These are phyloP conservation scores for Cataglyphis livida DNA, from an alignment of 2,888 invertebrate species.

Conservation along the genomic window DNA sequence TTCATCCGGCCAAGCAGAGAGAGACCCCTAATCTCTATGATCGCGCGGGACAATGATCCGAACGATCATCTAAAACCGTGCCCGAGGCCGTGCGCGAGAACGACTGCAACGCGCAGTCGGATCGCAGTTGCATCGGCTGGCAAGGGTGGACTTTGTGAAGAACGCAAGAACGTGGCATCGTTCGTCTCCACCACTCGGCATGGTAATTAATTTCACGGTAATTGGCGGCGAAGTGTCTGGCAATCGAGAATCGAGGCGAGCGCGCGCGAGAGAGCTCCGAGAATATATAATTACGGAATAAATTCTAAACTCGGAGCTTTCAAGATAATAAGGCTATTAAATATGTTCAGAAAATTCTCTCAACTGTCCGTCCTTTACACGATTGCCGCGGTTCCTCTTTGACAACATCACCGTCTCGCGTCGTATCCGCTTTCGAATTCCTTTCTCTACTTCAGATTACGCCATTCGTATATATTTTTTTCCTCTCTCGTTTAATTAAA, in stretches of 20 bases:
- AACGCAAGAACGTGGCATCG: constrained; percentile 66
- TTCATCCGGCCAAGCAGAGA: constrained; percentile 60
- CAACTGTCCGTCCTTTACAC: neutral
- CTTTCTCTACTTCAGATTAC: constrained; percentile 7
- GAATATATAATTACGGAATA: constrained; percentile 76
- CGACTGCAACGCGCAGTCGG: constrained; percentile 48
- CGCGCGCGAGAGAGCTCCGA: constrained; percentile 40
- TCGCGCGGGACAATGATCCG: constrained; percentile 61
- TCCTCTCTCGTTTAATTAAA: neutral
- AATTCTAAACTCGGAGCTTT: constrained; percentile 71
- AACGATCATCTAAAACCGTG: constrained; percentile 51
- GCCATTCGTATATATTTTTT: neutral
- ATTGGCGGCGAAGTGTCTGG: constrained; percentile 73
- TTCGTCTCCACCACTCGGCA: constrained; percentile 75
- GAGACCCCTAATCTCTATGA: constrained; percentile 72
- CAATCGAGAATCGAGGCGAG: constrained; percentile 22
- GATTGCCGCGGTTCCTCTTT: neutral
- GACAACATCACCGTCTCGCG: neutral
- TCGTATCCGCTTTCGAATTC: neutral
- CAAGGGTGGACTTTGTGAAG: constrained; percentile 22
- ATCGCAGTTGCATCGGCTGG: constrained; percentile 48
- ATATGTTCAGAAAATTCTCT: constrained; percentile 12
- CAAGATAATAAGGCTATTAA: constrained; percentile 70
- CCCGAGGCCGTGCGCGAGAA: constrained; percentile 52
- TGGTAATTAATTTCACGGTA: constrained; percentile 81